phyloP scores from a whole-genome alignment of 2,888 invertebrate genomes.

The Maniola hyperantus region DNA sequence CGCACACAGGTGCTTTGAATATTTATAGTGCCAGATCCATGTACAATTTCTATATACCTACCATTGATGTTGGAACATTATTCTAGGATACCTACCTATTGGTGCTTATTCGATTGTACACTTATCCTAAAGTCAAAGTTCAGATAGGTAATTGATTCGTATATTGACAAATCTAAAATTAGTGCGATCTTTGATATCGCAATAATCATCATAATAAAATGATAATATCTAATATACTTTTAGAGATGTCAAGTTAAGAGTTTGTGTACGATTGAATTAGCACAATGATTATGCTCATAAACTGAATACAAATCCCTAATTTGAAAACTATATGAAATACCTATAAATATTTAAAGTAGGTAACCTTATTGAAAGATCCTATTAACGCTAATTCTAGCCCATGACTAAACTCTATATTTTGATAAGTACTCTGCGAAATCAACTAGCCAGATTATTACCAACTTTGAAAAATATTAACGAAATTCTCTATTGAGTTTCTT shows the following conservation, averaged over 20 bases:
- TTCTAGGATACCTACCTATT: too few species aligned
- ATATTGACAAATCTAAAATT: not conserved
- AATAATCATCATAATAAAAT: not conserved
- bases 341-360: not conserved
- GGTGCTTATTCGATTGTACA: not conserved
- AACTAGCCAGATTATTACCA: not conserved
- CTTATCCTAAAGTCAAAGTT: not conserved
- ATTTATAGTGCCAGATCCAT: not conserved
- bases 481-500: too few species aligned
- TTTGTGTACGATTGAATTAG: too few species aligned
- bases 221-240: not conserved
- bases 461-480: slow-evolving; percentile 4
- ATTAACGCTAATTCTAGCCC: slow-evolving; percentile 1
- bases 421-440: slow-evolving; percentile 8
- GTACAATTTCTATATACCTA: not conserved
- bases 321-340: too few species aligned
- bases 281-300: not conserved
- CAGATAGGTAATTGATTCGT: not conserved
- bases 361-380: not conserved
- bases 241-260: too few species aligned
- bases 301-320: too few species aligned
- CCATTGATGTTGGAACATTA: too few species aligned
- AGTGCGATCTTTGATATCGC: not conserved
- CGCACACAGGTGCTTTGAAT: slow-evolving; percentile 4
- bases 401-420: slow-evolving; percentile 6